Evolutionary conservation across 2,113 vertebrate species (phyloP).

Genomic region (Actenoides hombroni): DNA sequence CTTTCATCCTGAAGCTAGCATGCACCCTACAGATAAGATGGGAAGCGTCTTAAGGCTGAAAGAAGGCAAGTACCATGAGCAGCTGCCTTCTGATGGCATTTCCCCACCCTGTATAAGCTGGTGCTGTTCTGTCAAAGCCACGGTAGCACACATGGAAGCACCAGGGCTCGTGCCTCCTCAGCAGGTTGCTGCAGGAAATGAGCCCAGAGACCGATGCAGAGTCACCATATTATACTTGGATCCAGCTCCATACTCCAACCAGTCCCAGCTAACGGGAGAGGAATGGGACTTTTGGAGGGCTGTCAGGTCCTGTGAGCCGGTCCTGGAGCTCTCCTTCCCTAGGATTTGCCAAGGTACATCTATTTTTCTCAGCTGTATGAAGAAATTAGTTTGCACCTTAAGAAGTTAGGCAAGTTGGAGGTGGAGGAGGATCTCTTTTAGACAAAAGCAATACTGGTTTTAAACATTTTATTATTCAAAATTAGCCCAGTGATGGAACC

Average conservation of each 20-base stretch:
- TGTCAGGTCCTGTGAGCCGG: background rate
- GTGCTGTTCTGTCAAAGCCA: background rate
- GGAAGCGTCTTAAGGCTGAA: background rate
- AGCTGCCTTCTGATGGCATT: background rate
- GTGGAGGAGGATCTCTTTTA: background rate
- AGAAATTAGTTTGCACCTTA: background rate
- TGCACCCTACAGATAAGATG: background rate
- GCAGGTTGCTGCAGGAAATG: background rate
- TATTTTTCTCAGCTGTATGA: background rate
- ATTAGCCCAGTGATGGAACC: background rate
- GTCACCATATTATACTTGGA: background rate
- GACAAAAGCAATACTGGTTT: background rate
- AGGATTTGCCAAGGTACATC: background rate
- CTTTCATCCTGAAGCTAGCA: background rate
- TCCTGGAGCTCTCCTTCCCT: background rate
- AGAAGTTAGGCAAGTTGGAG: background rate
- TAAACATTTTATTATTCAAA: background rate
- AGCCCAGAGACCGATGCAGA: background rate
- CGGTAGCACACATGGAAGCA: accelerated
- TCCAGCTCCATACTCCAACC: background rate
- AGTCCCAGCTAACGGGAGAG: background rate
- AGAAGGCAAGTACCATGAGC: background rate
- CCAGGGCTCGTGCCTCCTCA: background rate
- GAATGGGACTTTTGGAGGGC: background rate
- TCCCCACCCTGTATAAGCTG: background rate